Percentiles rank a stretch among this genome's conserved stretches.
Evolutionary conservation across 2,113 vertebrate species (phyloP).

Genomic region (Catagonus wagneri): DNA sequence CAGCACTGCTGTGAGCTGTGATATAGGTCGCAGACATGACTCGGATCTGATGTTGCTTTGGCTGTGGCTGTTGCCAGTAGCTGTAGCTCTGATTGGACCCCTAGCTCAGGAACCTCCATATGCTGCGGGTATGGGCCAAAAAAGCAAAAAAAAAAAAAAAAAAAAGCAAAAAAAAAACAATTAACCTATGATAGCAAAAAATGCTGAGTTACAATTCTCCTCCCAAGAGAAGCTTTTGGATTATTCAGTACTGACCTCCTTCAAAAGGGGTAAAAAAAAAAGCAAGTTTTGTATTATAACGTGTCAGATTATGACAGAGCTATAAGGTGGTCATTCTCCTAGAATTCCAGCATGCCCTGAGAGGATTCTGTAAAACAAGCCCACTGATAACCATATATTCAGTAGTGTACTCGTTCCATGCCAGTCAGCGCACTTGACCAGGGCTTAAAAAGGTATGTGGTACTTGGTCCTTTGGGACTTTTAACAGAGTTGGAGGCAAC

Average conservation of each 20-base stretch:
- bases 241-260: neutral
- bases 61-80: too few relatives aligned
- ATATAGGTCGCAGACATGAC: too few relatives aligned
- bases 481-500: neutral
- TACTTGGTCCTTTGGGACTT: neutral
- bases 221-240: neutral
- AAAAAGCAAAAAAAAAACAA: too few relatives aligned
- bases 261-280: neutral
- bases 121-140: too few relatives aligned
- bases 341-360: neutral
- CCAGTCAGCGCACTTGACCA: neutral
- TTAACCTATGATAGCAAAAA: neutral
- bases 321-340: neutral
- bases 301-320: neutral
- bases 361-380: neutral
- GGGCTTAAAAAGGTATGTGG: neutral
- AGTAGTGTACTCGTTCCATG: neutral
- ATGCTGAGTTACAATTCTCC: neutral
- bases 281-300: neutral
- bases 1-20: too few relatives aligned
- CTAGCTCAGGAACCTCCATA: too few relatives aligned
- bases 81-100: too few relatives aligned
- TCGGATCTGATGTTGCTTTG: too few relatives aligned
- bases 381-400: neutral
- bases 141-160: too few relatives aligned